phyloP scores from a whole-genome alignment of 1,140 invertebrate genomes.

The Heliconius nattereri region DNA sequence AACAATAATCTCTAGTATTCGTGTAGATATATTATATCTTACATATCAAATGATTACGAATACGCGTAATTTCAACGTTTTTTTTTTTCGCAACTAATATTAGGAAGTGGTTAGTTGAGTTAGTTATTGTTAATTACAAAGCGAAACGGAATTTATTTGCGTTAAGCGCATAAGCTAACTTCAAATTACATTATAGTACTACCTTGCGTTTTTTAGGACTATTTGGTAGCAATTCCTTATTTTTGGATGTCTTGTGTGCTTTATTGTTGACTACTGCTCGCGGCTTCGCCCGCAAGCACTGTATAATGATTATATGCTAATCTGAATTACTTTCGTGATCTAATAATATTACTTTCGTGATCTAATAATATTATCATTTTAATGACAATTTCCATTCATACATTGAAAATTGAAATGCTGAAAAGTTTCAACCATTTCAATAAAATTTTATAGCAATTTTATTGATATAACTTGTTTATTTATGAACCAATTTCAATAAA shows the following conservation, averaged over 20 bases:
- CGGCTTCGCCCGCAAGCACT: too few species aligned
- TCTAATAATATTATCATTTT: too few species aligned
- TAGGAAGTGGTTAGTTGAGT: not conserved
- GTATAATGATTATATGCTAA: too few species aligned
- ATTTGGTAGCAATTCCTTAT: not conserved
- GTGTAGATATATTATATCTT: not conserved
- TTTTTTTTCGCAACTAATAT: not conserved
- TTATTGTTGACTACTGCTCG: too few species aligned
- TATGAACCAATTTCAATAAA: too few species aligned
- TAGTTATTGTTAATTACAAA: not conserved
- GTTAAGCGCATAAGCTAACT: not conserved
- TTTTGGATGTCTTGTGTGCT: not conserved
- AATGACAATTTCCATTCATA: too few species aligned
- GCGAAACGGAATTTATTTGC: conserved; percentile 8
- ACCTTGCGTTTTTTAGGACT: not conserved
- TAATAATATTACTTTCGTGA: too few species aligned
- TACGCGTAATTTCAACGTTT: not conserved
- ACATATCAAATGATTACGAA: not conserved
- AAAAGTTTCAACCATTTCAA: too few species aligned
- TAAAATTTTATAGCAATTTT: too few species aligned
- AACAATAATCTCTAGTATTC: not conserved
- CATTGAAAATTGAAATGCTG: too few species aligned
- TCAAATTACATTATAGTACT: not conserved
- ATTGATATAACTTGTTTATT: too few species aligned
- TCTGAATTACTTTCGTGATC: too few species aligned